Conservation (phyloP, 2,888 invertebrate genomes). For the Barypeithes pellucidus region DNA sequence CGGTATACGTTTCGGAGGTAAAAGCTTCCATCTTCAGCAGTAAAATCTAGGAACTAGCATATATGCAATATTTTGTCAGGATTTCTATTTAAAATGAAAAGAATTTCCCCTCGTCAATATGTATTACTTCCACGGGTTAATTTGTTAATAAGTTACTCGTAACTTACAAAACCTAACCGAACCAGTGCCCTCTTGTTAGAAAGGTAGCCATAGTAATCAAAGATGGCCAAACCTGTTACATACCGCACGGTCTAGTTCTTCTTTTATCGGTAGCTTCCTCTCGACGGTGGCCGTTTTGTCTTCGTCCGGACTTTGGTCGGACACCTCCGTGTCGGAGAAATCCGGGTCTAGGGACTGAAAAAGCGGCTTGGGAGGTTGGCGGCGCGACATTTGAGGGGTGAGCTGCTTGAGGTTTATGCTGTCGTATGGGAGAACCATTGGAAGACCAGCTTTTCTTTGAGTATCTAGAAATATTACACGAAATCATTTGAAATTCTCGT, state of each 20-base stretch:
- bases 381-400: slow-evolving; percentile 84
- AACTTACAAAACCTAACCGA: slow-evolving; percentile 41
- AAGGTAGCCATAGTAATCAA: slow-evolving; percentile 49
- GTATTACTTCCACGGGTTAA: background rate
- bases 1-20: too few relatives aligned
- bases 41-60: too few relatives aligned
- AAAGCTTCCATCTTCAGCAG: too few relatives aligned
- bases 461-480: slow-evolving; percentile 81
- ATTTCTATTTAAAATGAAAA: too few relatives aligned
- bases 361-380: slow-evolving; percentile 78
- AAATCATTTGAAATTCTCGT: too few relatives aligned
- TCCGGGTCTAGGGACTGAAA: slow-evolving; percentile 77
- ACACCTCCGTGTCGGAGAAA: slow-evolving; percentile 89
- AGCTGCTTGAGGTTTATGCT: slow-evolving; percentile 79
- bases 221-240: slow-evolving; percentile 55
- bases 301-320: slow-evolving; percentile 88
- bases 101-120: background rate
- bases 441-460: slow-evolving; percentile 90
- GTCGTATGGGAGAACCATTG: slow-evolving; percentile 87
- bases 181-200: slow-evolving; percentile 51
- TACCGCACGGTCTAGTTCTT: slow-evolving; percentile 88
- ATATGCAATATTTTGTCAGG: too few relatives aligned
- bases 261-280: slow-evolving; percentile 78
- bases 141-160: slow-evolving; percentile 26
- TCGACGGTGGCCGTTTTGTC: slow-evolving; percentile 85